These are phyloP conservation scores for Drosophila acutilabella DNA, from an alignment of 2,888 invertebrate species.

Conservation along the genomic window DNA sequence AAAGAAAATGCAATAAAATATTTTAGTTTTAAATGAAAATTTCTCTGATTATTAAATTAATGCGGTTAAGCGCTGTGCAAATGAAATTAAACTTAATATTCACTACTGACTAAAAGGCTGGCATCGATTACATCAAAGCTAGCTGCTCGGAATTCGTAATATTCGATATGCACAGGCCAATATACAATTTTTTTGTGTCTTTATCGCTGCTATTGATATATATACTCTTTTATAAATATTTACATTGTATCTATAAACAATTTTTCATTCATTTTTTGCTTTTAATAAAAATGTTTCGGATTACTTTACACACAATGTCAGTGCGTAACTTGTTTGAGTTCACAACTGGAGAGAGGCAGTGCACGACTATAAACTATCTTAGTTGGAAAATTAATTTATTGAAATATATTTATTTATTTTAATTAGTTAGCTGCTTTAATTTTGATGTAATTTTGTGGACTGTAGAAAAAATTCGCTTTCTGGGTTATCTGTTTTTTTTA, in stretches of 20 bases:
- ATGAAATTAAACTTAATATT: neutral
- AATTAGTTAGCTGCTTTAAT: neutral
- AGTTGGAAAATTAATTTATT: neutral
- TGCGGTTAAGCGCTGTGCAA: neutral
- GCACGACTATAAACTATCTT: neutral
- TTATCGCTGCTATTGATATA: neutral
- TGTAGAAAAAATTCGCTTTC: neutral
- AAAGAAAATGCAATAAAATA: no score
- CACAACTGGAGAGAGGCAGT: neutral
- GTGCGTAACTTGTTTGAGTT: neutral
- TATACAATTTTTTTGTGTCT: neutral
- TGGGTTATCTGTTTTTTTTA: neutral
- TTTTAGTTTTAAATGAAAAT: no score
- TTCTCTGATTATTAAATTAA: neutral
- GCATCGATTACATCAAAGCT: neutral
- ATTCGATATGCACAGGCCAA: neutral
- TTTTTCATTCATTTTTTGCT: neutral
- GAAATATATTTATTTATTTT: neutral
- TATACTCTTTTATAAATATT: neutral
- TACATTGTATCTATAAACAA: neutral
- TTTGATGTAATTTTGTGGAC: neutral
- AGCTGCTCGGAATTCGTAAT: constrained; percentile 6
- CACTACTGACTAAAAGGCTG: neutral
- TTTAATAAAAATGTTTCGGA: neutral
- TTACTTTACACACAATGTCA: neutral